Percentiles rank a stretch among this genome's conserved stretches.
Conservation (phyloP, 2,113 vertebrate genomes). For the Scomber colias region DNA sequence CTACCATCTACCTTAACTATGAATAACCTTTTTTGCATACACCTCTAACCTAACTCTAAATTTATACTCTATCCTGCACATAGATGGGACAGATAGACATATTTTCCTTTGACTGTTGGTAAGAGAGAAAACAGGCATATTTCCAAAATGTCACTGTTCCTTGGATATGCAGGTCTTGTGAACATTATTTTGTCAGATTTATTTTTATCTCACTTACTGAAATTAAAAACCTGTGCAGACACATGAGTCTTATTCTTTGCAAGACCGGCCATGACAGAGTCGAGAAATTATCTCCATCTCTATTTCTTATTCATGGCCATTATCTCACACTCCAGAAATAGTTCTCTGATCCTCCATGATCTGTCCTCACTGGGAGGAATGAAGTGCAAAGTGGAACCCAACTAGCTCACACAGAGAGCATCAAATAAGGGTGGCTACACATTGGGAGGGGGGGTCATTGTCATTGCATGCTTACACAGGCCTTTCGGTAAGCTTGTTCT, state of each 20-base stretch:
- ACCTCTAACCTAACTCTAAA: background rate
- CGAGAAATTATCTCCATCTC: constrained; percentile 53
- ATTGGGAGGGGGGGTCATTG: constrained; percentile 12
- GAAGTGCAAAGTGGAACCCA: constrained; percentile 42
- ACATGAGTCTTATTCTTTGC: background rate
- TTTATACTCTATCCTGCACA: background rate
- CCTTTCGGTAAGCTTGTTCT: constrained; percentile 32
- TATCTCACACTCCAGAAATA: constrained; percentile 73
- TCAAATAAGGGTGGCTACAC: constrained; percentile 48
- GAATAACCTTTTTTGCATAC: background rate
- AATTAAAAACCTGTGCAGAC: background rate
- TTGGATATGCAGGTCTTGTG: background rate
- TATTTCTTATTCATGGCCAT: constrained; percentile 70
- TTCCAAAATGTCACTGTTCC: constrained; percentile 7
- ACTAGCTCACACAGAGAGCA: constrained; percentile 46
- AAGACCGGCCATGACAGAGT: background rate
- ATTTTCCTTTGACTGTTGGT: background rate
- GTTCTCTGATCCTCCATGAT: constrained; percentile 55
- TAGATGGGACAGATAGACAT: background rate
- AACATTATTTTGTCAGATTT: background rate
- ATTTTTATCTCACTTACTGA: constrained; percentile 9
- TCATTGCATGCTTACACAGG: constrained; percentile 16
- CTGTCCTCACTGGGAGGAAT: constrained; percentile 41
- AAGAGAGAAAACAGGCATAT: background rate
- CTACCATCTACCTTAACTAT: too few relatives aligned